Percentiles rank a stretch among this genome's conserved stretches.
phyloP scores from a whole-genome alignment of 2,113 vertebrate species.

The Periophthalmus modestus region DNA sequence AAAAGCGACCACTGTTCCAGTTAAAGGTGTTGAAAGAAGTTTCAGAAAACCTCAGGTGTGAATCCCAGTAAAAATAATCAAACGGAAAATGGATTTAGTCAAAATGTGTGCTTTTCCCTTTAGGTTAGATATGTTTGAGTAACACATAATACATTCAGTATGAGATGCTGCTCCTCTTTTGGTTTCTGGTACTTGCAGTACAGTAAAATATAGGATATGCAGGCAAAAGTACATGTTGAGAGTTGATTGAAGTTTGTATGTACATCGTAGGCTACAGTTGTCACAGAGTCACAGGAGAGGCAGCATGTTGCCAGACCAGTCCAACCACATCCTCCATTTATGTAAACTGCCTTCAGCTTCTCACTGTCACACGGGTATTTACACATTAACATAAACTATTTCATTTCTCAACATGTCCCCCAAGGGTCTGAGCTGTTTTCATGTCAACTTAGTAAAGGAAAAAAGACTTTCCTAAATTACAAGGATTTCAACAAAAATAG shows the following conservation, averaged over 20 bases:
- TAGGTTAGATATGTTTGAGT: constrained; percentile 49
- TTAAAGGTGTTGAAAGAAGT: background rate
- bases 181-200: constrained; percentile 73
- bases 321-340: constrained; percentile 20
- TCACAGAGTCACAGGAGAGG: constrained; percentile 54
- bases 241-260: constrained; percentile 67
- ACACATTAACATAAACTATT: constrained; percentile 38
- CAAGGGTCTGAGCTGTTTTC: constrained; percentile 29
- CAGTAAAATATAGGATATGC: constrained; percentile 75
- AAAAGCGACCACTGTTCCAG: constrained; percentile 5
- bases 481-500: constrained; percentile 42
- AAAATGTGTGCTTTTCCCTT: constrained; percentile 39
- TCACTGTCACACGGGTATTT: constrained; percentile 51
- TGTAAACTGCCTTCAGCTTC: constrained; percentile 18
- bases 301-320: constrained; percentile 16
- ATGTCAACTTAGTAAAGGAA: constrained; percentile 37
- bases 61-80: constrained; percentile 23
- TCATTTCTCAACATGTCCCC: constrained; percentile 48
- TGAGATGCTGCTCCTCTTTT: constrained; percentile 60
- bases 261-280: constrained; percentile 61
- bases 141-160: constrained; percentile 75
- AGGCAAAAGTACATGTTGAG: constrained; percentile 75
- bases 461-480: constrained; percentile 25
- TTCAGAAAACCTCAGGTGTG: background rate
- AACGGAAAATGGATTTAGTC: constrained; percentile 8